A percentile compares a stretch with the other conserved stretches of the same genome.
These are phyloP conservation scores for Epinephelus coioides DNA, from an alignment of 2,797 vertebrate genomes.

Conservation along the genomic window DNA sequence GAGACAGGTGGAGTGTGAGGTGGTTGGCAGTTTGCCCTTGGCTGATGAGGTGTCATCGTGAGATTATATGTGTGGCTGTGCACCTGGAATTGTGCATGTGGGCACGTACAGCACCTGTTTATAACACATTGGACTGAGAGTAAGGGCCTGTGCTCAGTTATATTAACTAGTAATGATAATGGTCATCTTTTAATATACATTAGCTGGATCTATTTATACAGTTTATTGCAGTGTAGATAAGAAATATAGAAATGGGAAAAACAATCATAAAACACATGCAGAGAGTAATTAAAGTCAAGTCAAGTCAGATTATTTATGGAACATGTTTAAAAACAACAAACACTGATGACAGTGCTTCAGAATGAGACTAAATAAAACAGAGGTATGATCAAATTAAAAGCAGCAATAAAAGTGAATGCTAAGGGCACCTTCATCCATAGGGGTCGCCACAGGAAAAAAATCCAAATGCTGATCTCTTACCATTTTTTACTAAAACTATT, in stretches of 20 bases:
- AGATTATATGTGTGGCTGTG: constrained; percentile 50
- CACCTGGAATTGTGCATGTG: constrained; percentile 52
- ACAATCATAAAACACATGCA: not conserved
- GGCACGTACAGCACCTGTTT: constrained; percentile 37
- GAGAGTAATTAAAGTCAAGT: not conserved
- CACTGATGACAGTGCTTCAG: too few relatives aligned
- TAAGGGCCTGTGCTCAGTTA: not conserved
- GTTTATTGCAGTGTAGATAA: not conserved
- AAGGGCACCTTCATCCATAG: too few relatives aligned
- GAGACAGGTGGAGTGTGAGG: constrained; percentile 65
- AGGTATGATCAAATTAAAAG: too few relatives aligned
- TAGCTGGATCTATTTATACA: not conserved
- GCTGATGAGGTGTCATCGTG: constrained; percentile 71
- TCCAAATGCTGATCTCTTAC: too few relatives aligned
- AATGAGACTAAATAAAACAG: too few relatives aligned
- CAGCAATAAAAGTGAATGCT: too few relatives aligned
- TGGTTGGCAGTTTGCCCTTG: constrained; percentile 67
- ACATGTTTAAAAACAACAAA: too few relatives aligned
- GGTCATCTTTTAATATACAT: not conserved
- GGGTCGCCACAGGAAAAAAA: too few relatives aligned
- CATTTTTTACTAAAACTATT: too few relatives aligned
- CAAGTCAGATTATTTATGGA: too few relatives aligned
- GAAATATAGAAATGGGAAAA: not conserved
- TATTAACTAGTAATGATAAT: constrained; percentile 1
- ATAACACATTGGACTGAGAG: not conserved